Percentiles rank a stretch among this genome's conserved stretches.
Evolutionary conservation across 2,888 invertebrate species (phyloP).

Genomic region (Troides helena): DNA sequence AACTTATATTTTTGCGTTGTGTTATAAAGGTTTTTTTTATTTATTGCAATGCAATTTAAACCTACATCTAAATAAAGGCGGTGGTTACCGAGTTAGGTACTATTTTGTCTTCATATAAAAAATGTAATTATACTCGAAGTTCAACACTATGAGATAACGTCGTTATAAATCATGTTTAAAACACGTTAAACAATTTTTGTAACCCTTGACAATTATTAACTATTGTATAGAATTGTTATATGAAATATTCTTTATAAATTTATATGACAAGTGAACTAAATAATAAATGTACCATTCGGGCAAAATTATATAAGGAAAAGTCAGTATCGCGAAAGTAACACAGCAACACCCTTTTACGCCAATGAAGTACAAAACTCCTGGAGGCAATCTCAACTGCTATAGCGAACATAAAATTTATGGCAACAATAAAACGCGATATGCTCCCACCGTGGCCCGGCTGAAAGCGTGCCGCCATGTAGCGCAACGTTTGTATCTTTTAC

Average conservation of each 20-base stretch:
- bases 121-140: too few relatives aligned
- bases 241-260: too few relatives aligned
- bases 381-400: constrained; percentile 69
- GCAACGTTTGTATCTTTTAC: constrained; percentile 35
- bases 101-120: too few relatives aligned
- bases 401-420: constrained; percentile 67
- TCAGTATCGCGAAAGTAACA: constrained; percentile 37
- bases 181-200: too few relatives aligned
- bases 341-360: constrained; percentile 42
- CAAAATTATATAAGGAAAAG: constrained; percentile 6
- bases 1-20: not conserved
- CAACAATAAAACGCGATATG: constrained; percentile 75
- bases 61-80: too few relatives aligned
- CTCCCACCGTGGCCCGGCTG: constrained; percentile 53
- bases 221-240: too few relatives aligned
- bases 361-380: constrained; percentile 70
- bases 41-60: not conserved
- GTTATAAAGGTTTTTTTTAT: too few relatives aligned
- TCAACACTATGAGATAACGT: too few relatives aligned
- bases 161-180: too few relatives aligned
- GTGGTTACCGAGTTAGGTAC: too few relatives aligned
- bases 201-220: too few relatives aligned
- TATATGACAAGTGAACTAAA: not conserved
- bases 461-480: constrained; percentile 47
- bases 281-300: not conserved